phyloP scores from a whole-genome alignment of 2,797 vertebrate genomes.

The Hafferia zeledoni region DNA sequence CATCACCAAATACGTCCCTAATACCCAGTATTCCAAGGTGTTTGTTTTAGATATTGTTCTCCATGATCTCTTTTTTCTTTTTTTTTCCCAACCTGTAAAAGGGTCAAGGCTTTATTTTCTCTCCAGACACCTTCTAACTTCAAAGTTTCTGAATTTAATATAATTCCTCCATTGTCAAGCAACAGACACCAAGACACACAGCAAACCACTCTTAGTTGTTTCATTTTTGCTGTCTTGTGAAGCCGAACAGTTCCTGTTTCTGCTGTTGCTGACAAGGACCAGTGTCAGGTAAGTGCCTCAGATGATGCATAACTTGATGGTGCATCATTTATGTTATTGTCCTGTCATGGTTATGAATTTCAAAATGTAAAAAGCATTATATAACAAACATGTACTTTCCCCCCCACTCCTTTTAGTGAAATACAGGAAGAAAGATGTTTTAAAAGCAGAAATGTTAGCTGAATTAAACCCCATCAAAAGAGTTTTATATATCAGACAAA shows the following conservation, averaged over 20 bases:
- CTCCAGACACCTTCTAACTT: background rate
- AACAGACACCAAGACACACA: background rate
- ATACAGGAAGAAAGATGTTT: background rate
- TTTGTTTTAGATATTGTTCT: conserved; percentile 59
- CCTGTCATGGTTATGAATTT: conserved; percentile 12
- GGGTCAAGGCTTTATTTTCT: background rate
- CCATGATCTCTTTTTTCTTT: background rate
- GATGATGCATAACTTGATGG: background rate
- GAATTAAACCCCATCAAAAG: background rate
- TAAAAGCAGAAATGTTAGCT: background rate
- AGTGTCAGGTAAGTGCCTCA: background rate
- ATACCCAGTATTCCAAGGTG: conserved; percentile 28
- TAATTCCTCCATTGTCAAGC: background rate
- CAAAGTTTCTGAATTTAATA: background rate
- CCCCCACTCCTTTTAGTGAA: background rate
- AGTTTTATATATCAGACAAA: conserved; percentile 16
- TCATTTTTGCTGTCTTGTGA: background rate
- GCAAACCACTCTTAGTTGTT: background rate
- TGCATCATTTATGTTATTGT: conserved; percentile 41
- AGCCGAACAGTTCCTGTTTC: background rate
- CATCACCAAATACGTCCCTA: conserved; percentile 43
- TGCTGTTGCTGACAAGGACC: background rate
- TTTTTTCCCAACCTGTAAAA: background rate
- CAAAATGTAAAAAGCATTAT: background rate
- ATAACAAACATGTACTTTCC: background rate